A percentile compares a stretch with the other conserved stretches of the same genome.
phyloP scores from a whole-genome alignment of 2,797 vertebrate genomes.

The Heliangelus exortis region DNA sequence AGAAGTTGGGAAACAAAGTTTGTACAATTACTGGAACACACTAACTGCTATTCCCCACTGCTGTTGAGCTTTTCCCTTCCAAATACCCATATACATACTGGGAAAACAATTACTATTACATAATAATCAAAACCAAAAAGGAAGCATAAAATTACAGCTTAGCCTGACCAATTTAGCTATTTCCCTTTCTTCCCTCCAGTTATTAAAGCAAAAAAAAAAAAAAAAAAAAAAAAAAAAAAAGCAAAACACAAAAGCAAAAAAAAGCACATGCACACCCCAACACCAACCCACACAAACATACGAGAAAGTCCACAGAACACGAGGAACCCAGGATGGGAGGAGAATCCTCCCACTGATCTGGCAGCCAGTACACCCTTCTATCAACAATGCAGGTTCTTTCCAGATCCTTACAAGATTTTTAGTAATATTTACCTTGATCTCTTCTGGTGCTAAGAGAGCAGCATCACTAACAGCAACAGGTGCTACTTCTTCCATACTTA shows the following conservation, averaged over 20 bases:
- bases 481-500: slow-evolving; percentile 95
- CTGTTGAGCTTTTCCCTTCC: not conserved
- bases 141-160: not conserved
- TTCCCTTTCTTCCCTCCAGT: not conserved
- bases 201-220: not conserved
- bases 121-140: not conserved
- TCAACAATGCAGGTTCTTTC: not conserved
- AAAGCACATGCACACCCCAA: too few relatives aligned
- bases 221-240: too few relatives aligned
- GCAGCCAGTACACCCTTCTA: not conserved
- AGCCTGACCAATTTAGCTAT: not conserved
- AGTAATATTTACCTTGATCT: slow-evolving; percentile 87
- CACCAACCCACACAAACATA: not conserved
- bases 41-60: not conserved
- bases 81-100: not conserved
- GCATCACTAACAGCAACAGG: slow-evolving; percentile 90
- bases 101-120: not conserved
- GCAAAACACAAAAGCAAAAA: too few relatives aligned
- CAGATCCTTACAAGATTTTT: not conserved
- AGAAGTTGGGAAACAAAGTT: not conserved
- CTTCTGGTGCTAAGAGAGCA: slow-evolving; percentile 95
- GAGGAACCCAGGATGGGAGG: not conserved
- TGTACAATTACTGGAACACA: not conserved
- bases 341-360: not conserved
- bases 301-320: not conserved